Percentiles rank a stretch among this genome's conserved stretches.
Evolutionary conservation across 2,113 vertebrate species (phyloP).

Genomic region (Pelmatolapia mariae): DNA sequence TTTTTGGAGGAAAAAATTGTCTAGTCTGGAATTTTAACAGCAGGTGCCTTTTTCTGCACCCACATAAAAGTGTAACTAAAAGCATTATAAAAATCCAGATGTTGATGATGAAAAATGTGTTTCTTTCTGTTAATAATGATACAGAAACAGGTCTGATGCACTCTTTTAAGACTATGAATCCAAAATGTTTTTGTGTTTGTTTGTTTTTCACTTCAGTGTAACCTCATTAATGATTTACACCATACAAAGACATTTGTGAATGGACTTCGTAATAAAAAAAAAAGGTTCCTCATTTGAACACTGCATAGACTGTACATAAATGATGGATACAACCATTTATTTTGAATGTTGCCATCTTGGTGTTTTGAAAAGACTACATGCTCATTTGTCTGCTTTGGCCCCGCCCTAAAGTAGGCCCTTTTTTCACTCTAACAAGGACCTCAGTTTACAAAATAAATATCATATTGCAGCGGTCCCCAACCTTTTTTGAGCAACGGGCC

Average conservation of each 20-base stretch:
- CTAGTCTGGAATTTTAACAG: not conserved
- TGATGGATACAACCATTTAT: not conserved
- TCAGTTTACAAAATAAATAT: rapidly evolving
- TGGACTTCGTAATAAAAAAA: not conserved
- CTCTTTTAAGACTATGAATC: not conserved
- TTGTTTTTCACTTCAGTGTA: not conserved
- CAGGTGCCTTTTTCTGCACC: not conserved
- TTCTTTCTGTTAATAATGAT: not conserved
- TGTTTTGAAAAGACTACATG: not conserved
- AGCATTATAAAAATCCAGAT: not conserved
- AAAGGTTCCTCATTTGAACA: not conserved
- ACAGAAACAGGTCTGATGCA: not conserved
- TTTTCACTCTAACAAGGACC: not conserved
- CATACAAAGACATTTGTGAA: not conserved
- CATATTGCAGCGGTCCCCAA: rapidly evolving
- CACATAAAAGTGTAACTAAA: not conserved
- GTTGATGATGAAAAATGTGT: not conserved
- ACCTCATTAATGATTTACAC: not conserved
- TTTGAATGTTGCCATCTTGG: not conserved
- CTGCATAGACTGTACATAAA: not conserved
- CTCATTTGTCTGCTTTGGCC: rapidly evolving
- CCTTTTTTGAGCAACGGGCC: not conserved
- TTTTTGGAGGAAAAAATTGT: not conserved
- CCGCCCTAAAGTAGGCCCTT: not conserved
- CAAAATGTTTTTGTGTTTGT: not conserved